Evolutionary conservation across 1,140 invertebrate genomes (phyloP), one percentile per base, ranked within the genome.

Genomic region (Chrysoperla carnea): DNA sequence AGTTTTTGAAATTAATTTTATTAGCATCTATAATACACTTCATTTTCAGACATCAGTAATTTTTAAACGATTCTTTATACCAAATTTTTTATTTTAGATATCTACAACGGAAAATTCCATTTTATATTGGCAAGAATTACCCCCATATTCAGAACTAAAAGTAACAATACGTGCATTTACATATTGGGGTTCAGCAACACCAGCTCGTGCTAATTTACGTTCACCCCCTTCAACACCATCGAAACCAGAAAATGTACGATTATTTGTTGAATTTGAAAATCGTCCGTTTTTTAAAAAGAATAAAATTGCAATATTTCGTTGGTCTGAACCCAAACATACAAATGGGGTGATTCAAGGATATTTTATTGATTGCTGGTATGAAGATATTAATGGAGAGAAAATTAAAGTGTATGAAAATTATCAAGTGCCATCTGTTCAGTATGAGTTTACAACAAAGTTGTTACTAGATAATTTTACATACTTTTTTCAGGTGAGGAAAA

Each of bases 141-240:
- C 69, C 6, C 79, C 85, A 0, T 84, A 79, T 55, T 74, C 76
- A 1, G 54, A 62, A 7, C 50, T 90, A 6, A 72, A 75, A 29
- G 68, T 89, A 5, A 73, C 73, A 1, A 68, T 93, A 2, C 75
- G 79, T 40, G 78, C 86, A 0, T 81, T 80, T 48, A 89, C 87
- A 0, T 81, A 80, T 49, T 93, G 88, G 87, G 80, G 81, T 28
- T 70, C 77, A 6, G 78, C 84, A 0, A 58, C 66, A 7, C 65
- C 69, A 17, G 73, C 77, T 0, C 68, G 67, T 4, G 63, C 67
- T 0, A 55, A 60, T 15, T 48, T 81, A 0, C 66, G 66, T 48
- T 79, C 81, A 0, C 83, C 82, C 0, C 69, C 78, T 37, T 75
- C 78, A 37, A 72, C 73, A 8, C 86, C 87, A 4, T 72, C 73